Base-by-base conservation (phyloP, 1,140 invertebrate species). In the Aphelinus atriplicis region DNA sequence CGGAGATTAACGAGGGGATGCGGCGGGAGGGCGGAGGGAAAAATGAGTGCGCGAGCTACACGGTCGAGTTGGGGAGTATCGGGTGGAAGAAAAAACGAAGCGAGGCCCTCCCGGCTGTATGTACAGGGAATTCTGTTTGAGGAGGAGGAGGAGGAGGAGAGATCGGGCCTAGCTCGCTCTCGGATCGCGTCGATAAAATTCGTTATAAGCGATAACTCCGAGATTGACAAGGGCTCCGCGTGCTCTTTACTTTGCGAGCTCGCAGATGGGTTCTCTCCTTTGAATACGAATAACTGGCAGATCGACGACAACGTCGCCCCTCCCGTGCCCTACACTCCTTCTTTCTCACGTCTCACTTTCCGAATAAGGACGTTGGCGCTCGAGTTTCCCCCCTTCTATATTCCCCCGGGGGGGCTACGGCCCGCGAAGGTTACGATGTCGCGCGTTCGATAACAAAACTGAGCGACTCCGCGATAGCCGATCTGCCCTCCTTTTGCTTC, bases 271-370 rank as follows among this genome's bases (percentile, higher is more conserved):
- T 69, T 69, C 51, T 55, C 67, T 64, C 43, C 51, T 63, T 75
- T 75, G 66, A 75, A 75, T 75, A 58, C 67, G 67, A 69, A 75
- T 75, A 75, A 75, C 60, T 75, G 60, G 61, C 26, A 75, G 53
- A 75, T 75, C 64, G 26, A 26, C 26, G 26, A 26, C 26, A 26
- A 26, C 26, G 26, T 26, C 26, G 26, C 26, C 26, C 26, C 26
- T 26, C 26, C 26, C 26, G 26, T 26, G 26, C 26, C 60, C 55
- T 55, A 46, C 42, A 43, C 42, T 60, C 5, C 53, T 57, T 66
- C 45, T 26, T 55, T 55, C 64, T 55, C 43, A 42, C 26, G 65
- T 47, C 57, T 71, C n/a, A 62, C 50, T 62, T 71, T 60, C 48
- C 26, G 7, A 47, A 48, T 64, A n/a, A 64, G 62, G 45, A 46